Base-by-base conservation (phyloP, 2,797 vertebrate species). In the Enteromius argenteus region DNA sequence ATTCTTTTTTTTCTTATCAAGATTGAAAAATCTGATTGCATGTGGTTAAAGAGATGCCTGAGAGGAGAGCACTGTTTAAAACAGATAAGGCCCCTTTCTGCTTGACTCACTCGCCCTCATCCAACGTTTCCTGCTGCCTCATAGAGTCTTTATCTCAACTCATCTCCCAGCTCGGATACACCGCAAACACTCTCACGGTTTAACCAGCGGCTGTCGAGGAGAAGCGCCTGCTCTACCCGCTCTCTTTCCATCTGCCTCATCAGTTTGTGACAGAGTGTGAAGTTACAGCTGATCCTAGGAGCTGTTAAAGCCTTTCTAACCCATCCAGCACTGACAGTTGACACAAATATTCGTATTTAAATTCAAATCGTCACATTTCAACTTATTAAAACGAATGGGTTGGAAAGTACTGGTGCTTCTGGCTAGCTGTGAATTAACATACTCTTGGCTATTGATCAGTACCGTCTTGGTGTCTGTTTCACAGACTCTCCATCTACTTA, bases 401-500 rank as follows among this genome's bases (percentile, higher is more conserved):
- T 1, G 14, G 37, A 56, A 69, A 56, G 30, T 9, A n/a, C 62
- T 69, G 14, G n/a, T 42, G 79, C 49, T 68, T 46, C 44, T 44
- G 49, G 69, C 42, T 21, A 53, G 81, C 86, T 90, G 84, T 71
- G 91, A 81, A 89, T 90, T 84, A 89, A 68, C 69, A 88, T 86
- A 80, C 88, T 87, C 84, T 87, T 86, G 87, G 87, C 90, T 74
- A 83, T 84, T 76, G 74, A 89, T 90, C 88, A 89, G 86, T 86
- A 91, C 91, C 89, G 86, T 90, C 87, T 79, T 77, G 87, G 91
- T 92, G 91, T 93, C 91, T 91, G 88, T 94, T 93, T 92, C 94
- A 93, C 87, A 89, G 80, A 91, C 90, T 91, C 93, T 88, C 92
- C 92, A 92, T 93, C 92, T 91, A 91, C 92, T 89, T 94, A 94